Conservation (phyloP, 2,797 vertebrate species). For the Sternarchorhynchus goeldii region DNA sequence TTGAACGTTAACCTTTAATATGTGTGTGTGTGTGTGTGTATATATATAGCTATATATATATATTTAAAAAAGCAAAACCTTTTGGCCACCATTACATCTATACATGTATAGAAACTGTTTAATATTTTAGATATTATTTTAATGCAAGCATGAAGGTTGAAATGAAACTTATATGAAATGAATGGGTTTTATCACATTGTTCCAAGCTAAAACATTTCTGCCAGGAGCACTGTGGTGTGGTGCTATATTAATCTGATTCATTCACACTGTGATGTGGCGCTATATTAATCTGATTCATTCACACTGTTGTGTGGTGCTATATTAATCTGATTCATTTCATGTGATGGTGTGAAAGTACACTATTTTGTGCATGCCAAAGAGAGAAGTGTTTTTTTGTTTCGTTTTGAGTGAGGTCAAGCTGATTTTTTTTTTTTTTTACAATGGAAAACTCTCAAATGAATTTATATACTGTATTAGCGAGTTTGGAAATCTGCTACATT, state of each 20-base stretch:
- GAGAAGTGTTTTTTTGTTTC: slow-evolving; percentile 26
- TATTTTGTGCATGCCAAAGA: slow-evolving; percentile 29
- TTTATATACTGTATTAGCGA: slow-evolving; percentile 48
- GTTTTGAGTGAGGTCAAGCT: slow-evolving; percentile 29
- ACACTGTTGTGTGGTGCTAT: slow-evolving; percentile 59
- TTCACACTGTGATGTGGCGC: too few relatives aligned
- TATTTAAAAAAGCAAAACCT: slow-evolving; percentile 30
- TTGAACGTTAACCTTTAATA: slow-evolving; percentile 2
- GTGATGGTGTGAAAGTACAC: not conserved
- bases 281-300: too few relatives aligned
- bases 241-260: too few relatives aligned
- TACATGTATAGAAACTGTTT: slow-evolving; percentile 31
- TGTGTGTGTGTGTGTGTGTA: not conserved
- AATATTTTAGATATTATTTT: slow-evolving; percentile 6
- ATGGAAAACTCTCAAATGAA: not conserved
- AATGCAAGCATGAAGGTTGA: slow-evolving; percentile 17
- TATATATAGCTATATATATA: not conserved
- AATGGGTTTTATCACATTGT: slow-evolving; percentile 28
- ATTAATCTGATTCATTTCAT: slow-evolving; percentile 49
- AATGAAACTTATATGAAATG: slow-evolving; percentile 4
- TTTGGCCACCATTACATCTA: slow-evolving; percentile 36
- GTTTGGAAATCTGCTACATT: slow-evolving; percentile 80
- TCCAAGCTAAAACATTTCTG: slow-evolving; percentile 58
- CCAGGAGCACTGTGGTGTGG: slow-evolving; percentile 59
- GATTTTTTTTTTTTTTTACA: slow-evolving; percentile 17